These are phyloP conservation scores for Chironomus tentans DNA, from an alignment of 2,888 invertebrate genomes.

Conservation along the genomic window DNA sequence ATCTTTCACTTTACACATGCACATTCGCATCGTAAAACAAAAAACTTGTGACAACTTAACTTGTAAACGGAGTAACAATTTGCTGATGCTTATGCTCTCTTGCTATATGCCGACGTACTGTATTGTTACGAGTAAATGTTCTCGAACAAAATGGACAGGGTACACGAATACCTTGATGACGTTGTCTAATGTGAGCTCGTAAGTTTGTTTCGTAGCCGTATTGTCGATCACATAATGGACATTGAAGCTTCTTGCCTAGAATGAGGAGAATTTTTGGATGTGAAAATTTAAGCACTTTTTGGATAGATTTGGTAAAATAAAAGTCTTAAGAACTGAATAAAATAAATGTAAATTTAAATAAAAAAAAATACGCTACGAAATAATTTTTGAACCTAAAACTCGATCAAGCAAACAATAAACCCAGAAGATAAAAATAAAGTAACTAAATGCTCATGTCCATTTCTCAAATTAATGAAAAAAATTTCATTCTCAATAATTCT, in stretches of 20 bases:
- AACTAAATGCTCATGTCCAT: conserved; percentile 14
- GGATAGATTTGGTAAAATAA: not conserved
- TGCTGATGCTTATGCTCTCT: conserved; percentile 68
- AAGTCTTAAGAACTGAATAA: not conserved
- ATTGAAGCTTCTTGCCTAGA: conserved; percentile 83
- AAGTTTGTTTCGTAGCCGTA: conserved; percentile 90
- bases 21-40: conserved; percentile 8
- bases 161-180: conserved; percentile 85
- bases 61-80: conserved; percentile 22
- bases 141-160: conserved; percentile 85
- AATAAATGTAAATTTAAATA: too few species aligned
- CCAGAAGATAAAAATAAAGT: not conserved
- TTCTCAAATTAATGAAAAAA: not conserved
- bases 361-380: too few species aligned
- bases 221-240: conserved; percentile 83
- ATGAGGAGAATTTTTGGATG: not conserved
- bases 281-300: not conserved
- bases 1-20: not conserved
- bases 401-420: not conserved
- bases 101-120: conserved; percentile 81
- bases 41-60: conserved; percentile 23
- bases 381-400: too few species aligned
- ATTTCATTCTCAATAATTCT: too few species aligned
- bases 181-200: conserved; percentile 82
- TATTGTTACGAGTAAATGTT: conserved; percentile 87